Conservation (phyloP, 2,888 invertebrate genomes). For the Amaurobius ferox region DNA sequence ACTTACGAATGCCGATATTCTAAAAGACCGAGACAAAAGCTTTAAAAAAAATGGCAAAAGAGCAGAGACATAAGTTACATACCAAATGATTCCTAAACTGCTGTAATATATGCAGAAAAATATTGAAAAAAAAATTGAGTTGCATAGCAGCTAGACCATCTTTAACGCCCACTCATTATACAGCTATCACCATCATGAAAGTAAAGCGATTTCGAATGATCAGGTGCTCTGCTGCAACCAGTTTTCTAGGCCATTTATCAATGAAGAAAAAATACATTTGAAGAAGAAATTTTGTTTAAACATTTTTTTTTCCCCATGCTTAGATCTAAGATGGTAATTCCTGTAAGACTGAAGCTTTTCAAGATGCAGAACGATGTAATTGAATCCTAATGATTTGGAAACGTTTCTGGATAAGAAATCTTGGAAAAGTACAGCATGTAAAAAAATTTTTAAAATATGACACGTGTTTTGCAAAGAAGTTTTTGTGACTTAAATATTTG, state of each 20-base stretch:
- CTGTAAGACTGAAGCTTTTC: background rate
- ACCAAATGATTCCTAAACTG: background rate
- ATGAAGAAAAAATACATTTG: background rate
- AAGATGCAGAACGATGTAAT: background rate
- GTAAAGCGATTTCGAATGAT: slow-evolving; percentile 58
- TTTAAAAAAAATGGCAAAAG: background rate
- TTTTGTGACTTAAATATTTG: background rate
- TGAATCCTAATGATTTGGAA: background rate
- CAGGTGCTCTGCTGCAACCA: background rate
- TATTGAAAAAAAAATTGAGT: background rate
- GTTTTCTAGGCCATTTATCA: background rate
- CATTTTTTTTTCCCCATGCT: background rate
- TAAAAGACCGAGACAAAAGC: background rate
- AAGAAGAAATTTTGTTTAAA: background rate
- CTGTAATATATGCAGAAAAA: background rate
- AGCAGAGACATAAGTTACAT: background rate
- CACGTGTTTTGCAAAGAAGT: background rate
- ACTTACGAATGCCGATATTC: background rate
- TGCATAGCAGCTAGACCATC: background rate
- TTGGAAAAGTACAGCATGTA: background rate
- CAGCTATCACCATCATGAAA: slow-evolving; percentile 12
- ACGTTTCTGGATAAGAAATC: background rate
- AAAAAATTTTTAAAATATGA: background rate
- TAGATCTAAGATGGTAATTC: background rate
- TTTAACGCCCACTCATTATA: background rate